Percentiles rank a stretch among this genome's conserved stretches.
Evolutionary conservation across 2,888 invertebrate species (phyloP).

Genomic region (Balanococcus diminutus): DNA sequence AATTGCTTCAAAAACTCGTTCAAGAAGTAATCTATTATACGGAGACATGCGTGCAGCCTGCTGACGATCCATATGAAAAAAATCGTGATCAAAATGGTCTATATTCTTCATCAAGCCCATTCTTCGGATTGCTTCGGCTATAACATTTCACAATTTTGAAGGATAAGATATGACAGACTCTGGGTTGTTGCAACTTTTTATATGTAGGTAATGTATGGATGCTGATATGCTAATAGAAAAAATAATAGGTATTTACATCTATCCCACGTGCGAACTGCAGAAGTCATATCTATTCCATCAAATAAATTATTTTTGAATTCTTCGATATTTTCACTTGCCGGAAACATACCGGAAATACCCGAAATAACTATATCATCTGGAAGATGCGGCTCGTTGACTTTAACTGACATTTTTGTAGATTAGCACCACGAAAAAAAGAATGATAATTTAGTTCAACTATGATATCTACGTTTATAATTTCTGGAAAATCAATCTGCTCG

Average conservation of each 20-base stretch:
- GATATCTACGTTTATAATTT: no score
- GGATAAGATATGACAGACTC: no score
- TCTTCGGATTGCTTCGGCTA: background rate
- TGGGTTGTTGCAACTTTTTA: no score
- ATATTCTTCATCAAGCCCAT: background rate
- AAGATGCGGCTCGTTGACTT: background rate
- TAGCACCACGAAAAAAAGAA: background rate
- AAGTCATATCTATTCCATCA: no score
- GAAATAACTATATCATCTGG: no score
- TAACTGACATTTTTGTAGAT: background rate
- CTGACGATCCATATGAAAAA: conserved; percentile 64
- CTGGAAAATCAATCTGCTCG: no score
- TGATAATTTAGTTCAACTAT: no score
- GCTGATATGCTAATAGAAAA: no score
- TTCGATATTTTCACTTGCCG: no score
- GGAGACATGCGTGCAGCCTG: conserved; percentile 63
- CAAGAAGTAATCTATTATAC: conserved; percentile 62
- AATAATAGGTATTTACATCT: conserved; percentile 44
- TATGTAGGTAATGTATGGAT: no score
- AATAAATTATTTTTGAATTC: conserved; percentile 65
- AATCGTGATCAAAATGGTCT: conserved; percentile 62
- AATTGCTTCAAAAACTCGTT: conserved; percentile 63
- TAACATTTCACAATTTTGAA: background rate
- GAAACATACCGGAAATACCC: no score
- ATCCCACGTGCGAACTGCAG: conserved; percentile 50